These are phyloP conservation scores for Sebastes trivittatus DNA, from an alignment of 2,797 vertebrate genomes.

Conservation along the genomic window DNA sequence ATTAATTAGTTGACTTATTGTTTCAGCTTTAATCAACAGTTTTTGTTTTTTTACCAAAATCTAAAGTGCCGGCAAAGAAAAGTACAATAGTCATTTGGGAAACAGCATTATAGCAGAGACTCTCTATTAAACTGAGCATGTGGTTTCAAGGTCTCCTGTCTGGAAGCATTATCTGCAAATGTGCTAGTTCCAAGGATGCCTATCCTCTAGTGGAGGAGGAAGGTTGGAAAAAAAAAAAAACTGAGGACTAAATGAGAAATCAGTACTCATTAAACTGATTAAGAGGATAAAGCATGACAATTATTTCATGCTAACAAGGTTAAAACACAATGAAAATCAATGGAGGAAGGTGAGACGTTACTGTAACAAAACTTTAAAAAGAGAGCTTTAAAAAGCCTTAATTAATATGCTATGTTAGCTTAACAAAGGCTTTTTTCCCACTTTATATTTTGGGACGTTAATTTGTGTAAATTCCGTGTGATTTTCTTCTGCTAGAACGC, in stretches of 20 bases:
- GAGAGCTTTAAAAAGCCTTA: neutral
- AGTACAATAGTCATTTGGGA: neutral
- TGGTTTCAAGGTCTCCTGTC: neutral
- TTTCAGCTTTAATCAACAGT: neutral
- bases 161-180: neutral
- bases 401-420: neutral
- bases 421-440: neutral
- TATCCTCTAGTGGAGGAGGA: neutral
- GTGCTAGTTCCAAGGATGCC: neutral
- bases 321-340: neutral
- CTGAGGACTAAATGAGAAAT: neutral
- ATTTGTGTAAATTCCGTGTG: neutral
- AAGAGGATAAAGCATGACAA: neutral
- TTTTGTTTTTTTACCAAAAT: neutral
- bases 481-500: slow-evolving; percentile 86
- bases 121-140: neutral
- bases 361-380: neutral
- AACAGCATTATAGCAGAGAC: neutral
- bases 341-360: too few species aligned
- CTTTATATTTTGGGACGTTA: neutral
- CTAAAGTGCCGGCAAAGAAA: neutral
- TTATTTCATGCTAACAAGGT: neutral
- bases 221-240: neutral
- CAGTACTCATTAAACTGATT: neutral
- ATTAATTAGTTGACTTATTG: neutral